phyloP scores from a whole-genome alignment of 1,140 invertebrate species.

The Galendromus occidentalis region DNA sequence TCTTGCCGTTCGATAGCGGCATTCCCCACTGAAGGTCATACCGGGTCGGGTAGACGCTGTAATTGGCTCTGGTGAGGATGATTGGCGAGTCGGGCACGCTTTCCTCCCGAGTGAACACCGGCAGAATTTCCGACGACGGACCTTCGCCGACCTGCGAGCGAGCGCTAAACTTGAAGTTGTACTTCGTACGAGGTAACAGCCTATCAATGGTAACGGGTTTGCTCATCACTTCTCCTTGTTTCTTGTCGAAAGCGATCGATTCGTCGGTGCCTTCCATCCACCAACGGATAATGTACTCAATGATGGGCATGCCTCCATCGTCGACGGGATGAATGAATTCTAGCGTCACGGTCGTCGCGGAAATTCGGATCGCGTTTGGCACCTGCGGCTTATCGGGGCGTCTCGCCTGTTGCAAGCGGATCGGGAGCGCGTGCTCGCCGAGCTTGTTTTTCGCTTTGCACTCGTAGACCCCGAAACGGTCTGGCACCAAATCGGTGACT shows the following conservation, averaged over 20 bases:
- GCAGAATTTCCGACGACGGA: constrained; percentile 36
- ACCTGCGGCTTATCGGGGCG: constrained; percentile 16
- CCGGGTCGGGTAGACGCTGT: constrained; percentile 43
- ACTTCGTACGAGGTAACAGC: constrained; percentile 50
- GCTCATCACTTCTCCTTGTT: constrained; percentile 12
- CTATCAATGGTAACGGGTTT: constrained; percentile 50
- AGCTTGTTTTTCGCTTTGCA: constrained; percentile 57
- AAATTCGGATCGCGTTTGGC: constrained; percentile 15
- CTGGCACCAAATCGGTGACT: constrained; percentile 39
- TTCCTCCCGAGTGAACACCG: constrained; percentile 25
- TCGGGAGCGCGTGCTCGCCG: constrained; percentile 41
- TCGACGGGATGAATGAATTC: constrained; percentile 46
- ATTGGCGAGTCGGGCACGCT: constrained; percentile 20
- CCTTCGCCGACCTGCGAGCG: constrained; percentile 60
- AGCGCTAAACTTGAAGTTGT: constrained; percentile 63
- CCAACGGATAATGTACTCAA: constrained; percentile 32
- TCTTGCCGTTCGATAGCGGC: constrained; percentile 65
- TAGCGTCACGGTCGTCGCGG: constrained; percentile 60
- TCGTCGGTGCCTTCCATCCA: constrained; percentile 10
- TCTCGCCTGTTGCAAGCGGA: constrained; percentile 49
- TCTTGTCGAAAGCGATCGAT: constrained; percentile 7
- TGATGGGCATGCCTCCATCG: constrained; percentile 48
- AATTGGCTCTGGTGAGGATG: constrained; percentile 21
- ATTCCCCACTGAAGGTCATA: constrained; percentile 59
- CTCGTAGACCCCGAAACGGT: constrained; percentile 52